Evolutionary conservation across 2,888 invertebrate species (phyloP).

Genomic region (Suillia variegata): DNA sequence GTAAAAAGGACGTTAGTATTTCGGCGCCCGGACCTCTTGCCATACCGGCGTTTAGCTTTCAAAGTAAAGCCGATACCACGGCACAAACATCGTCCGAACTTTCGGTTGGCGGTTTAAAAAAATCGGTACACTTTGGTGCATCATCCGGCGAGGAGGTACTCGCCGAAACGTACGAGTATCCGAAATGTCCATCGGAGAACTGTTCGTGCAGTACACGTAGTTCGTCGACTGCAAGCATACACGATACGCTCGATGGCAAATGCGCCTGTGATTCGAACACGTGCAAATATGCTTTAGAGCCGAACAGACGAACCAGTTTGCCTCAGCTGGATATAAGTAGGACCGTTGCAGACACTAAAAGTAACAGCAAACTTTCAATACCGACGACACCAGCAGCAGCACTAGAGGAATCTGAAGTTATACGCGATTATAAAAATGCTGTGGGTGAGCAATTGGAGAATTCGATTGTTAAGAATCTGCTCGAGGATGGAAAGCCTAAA

Average conservation of each 20-base stretch:
- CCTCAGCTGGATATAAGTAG: neutral
- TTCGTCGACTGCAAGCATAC: constrained; percentile 52
- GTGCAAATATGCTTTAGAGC: constrained; percentile 39
- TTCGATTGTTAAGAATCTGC: constrained; percentile 39
- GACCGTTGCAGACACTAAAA: neutral
- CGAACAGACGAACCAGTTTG: neutral
- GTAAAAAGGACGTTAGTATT: constrained; percentile 27
- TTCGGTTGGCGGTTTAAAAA: constrained; percentile 43
- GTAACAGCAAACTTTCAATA: constrained; percentile 10
- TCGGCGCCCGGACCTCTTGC: constrained; percentile 49
- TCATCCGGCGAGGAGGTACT: constrained; percentile 42
- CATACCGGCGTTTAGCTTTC: constrained; percentile 30
- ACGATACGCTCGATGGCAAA: constrained; percentile 40
- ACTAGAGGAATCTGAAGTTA: constrained; percentile 48
- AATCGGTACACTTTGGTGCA: constrained; percentile 57
- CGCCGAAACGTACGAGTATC: constrained; percentile 55
- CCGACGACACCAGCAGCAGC: constrained; percentile 11
- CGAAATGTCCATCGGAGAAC: constrained; percentile 59
- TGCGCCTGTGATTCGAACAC: constrained; percentile 46
- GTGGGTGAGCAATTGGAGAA: constrained; percentile 45
- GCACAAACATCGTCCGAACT: constrained; percentile 20
- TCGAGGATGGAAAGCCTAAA: constrained; percentile 32
- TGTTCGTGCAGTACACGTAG: constrained; percentile 58
- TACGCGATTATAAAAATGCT: constrained; percentile 55
- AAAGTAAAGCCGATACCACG: constrained; percentile 4